Base-by-base conservation (phyloP, 2,888 invertebrate genomes). In the Operophtera brumata region DNA sequence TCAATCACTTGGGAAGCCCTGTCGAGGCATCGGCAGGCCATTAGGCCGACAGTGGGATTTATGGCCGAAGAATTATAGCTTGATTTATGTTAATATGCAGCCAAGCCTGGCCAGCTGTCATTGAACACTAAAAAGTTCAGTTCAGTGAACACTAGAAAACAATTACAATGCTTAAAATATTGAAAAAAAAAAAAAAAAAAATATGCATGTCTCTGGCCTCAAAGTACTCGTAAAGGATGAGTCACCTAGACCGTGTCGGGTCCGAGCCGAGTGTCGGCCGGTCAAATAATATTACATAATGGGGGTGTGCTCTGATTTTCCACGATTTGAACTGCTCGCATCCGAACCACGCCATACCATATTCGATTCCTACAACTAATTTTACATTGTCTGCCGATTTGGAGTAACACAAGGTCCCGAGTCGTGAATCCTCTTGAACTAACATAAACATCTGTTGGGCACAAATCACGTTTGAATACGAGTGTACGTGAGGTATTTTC, bases 401-500 rank as follows among this genome's bases (percentile, higher is more conserved):
- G 30, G 30, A 30, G 9, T n/a, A n/a, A n/a, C n/a, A 30, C 9
- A 30, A 30, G 30, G 30, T 11, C 11, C 4, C 11, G 11, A 34
- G n/a, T 34, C 34, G 10, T n/a, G 11, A 34, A 6, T 5, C n/a
- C 34, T 10, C 34, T 34, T 34, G 1, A 30, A 34, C 6, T 2
- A 5, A n/a, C 34, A n/a, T 34, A 11, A 20, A 11, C 34, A 34
- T 34, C 34, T 30, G 30, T 30, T 30, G 9, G 30, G 30, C 46
- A 45, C 43, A 41, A 46, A 52, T 41, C 51, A 52, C 46, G 51
- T 54, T 12, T 47, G 52, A 25, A 10, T 30, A 32, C 44, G 40
- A 52, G 11, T 45, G 50, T 56, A 56, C 53, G 8, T 35, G 42
- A 41, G 41, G 34, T 57, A 57, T 54, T 52, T 60, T 26, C 32